Percentiles rank a stretch among this genome's conserved stretches.
Conservation (phyloP, 2,113 vertebrate genomes). For the Dicrurus megarhynchus region DNA sequence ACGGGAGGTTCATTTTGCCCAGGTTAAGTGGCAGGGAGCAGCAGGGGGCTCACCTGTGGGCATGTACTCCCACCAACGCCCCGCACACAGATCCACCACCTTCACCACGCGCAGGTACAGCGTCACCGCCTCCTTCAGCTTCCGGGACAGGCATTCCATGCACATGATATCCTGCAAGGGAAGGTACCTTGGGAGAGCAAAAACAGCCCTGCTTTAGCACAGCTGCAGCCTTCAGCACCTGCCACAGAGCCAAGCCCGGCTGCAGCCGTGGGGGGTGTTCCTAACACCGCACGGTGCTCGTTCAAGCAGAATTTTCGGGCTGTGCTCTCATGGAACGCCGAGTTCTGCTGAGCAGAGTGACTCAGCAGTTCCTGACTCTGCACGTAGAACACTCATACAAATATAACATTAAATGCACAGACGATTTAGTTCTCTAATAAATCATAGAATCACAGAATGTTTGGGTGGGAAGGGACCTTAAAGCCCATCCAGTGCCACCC, state of each 20-base stretch:
- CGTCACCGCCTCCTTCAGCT: slow-evolving; percentile 93
- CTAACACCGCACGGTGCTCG: too few relatives aligned
- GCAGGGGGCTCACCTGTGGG: slow-evolving; percentile 82
- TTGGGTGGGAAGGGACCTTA: background rate
- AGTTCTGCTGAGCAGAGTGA: background rate
- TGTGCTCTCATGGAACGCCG: fast-evolving
- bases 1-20: fast-evolving
- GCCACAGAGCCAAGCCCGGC: background rate
- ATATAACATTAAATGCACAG: background rate
- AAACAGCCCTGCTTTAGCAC: slow-evolving; percentile 55
- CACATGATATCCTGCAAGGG: slow-evolving; percentile 98
- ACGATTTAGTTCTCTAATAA: background rate
- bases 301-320: background rate
- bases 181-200: slow-evolving; percentile 84
- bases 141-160: slow-evolving; percentile 95
- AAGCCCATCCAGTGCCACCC: fast-evolving
- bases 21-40: background rate
- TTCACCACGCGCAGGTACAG: slow-evolving; percentile 94
- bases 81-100: slow-evolving; percentile 96
- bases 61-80: slow-evolving; percentile 99
- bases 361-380: background rate
- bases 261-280: background rate
- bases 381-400: background rate
- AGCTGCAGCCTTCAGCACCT: background rate
- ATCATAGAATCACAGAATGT: fast-evolving